Base-by-base conservation (phyloP, 2,888 invertebrate species). In the Heliconius sara region DNA sequence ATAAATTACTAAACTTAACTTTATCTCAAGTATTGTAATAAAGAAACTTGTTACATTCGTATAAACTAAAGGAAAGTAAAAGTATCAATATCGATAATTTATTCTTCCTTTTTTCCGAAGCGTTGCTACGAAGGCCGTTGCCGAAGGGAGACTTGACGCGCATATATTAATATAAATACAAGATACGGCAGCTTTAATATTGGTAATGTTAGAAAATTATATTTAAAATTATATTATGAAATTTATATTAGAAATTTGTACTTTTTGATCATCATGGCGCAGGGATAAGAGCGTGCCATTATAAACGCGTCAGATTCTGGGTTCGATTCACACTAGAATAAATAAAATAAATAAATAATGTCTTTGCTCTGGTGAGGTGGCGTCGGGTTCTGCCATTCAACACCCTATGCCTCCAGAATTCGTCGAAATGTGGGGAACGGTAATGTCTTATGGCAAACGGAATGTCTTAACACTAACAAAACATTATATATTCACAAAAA, bases 121-220 rank as follows among this genome's bases (percentile, higher is more conserved):
- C n/a, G 34, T 25, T 60, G n/a, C 16, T 25, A 25, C 73, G 57
- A 60, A 30, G 4, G 60, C 22, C 34, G 34, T 9, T 5, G 60
- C 19, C 60, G 73, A 60, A 25, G 60, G 73, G 60, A 16, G 34
- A 19, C 22, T 19, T 73, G 65, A 75, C 43, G 60, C n/a, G 43
- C 22, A 75, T 65, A 65, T 65, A 75, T 75, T 63, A 43, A 75
- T 75, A 65, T 65, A 25, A 47, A 65, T 75, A 75, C 27, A 47
- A 2, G 65, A 65, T n/a, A 39, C 27, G 22, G 43, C 65, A 27
- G 16, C 65, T 30, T 22, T 65, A 16, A 25, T 70, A 70, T 70
- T 70, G 6, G 7, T 43, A 43, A 16, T 19, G 47, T 43, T 25
- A 43, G 70, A 25, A 43, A 25, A 47, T 43, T 13, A 3, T 43